A percentile compares a stretch with the other conserved stretches of the same genome.
Conservation (phyloP, 1,140 invertebrate genomes). For the Penaeus japonicus region DNA sequence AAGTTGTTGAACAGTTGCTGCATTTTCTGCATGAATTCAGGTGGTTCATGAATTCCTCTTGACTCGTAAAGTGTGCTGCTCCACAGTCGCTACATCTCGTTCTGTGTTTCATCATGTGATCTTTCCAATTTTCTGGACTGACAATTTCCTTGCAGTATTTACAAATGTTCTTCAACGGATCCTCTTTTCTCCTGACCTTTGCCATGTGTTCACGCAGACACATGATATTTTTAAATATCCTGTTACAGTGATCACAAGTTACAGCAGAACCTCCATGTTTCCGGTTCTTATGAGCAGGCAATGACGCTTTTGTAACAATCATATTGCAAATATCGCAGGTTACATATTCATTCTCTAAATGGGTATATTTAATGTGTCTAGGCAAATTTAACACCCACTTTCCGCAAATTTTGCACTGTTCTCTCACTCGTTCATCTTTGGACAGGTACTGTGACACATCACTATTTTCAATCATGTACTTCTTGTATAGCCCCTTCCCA, state of each 20-base stretch:
- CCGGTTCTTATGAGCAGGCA: slow-evolving; percentile 45
- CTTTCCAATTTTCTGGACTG: slow-evolving; percentile 28
- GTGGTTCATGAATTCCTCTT: slow-evolving; percentile 39
- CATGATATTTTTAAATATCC: slow-evolving; percentile 44
- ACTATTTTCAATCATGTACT: slow-evolving; percentile 33
- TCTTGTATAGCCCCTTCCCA: slow-evolving; percentile 47
- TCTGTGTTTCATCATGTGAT: slow-evolving; percentile 33
- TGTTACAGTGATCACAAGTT: slow-evolving; percentile 46
- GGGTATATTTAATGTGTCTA: slow-evolving; percentile 31
- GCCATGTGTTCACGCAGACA: slow-evolving; percentile 42
- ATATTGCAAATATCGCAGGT: slow-evolving; percentile 30
- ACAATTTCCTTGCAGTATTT: slow-evolving; percentile 40
- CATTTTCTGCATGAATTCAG: slow-evolving; percentile 36
- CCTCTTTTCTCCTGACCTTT: slow-evolving; percentile 37
- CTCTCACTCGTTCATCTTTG: slow-evolving; percentile 34
- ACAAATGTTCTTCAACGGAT: slow-evolving; percentile 30
- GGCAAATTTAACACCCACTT: slow-evolving; percentile 37
- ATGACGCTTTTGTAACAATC: slow-evolving; percentile 29
- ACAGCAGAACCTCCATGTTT: slow-evolving; percentile 49
- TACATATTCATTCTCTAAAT: slow-evolving; percentile 35
- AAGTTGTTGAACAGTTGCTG: slow-evolving; percentile 33
- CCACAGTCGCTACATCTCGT: slow-evolving; percentile 45
- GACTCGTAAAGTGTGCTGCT: slow-evolving; percentile 20
- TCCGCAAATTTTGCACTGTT: slow-evolving; percentile 43
- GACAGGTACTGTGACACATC: slow-evolving; percentile 7